Evolutionary conservation across 2,888 invertebrate genomes (phyloP).

Genomic region (Chirona hameri): DNA sequence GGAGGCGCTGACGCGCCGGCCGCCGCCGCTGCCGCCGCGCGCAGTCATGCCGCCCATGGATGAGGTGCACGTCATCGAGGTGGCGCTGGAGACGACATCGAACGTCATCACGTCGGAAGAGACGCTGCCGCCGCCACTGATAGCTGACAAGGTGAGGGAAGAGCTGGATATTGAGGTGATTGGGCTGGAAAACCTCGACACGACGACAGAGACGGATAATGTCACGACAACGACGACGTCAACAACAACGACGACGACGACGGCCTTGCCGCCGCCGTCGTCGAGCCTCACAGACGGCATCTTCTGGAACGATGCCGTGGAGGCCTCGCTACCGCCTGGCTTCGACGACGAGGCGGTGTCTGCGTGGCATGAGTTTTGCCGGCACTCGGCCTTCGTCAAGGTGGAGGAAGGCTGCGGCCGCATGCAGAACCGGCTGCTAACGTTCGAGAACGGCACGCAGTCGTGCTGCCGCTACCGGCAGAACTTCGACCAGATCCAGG

Average conservation of each 20-base stretch:
- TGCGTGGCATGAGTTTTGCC: slow-evolving; percentile 62
- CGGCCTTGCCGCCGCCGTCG: not conserved
- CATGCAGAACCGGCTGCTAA: slow-evolving; percentile 79
- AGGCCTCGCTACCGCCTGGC: slow-evolving; percentile 64
- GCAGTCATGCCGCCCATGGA: slow-evolving; percentile 50
- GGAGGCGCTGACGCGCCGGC: slow-evolving; percentile 43
- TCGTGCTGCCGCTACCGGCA: slow-evolving; percentile 81
- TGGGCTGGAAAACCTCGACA: not conserved
- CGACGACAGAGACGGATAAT: not conserved
- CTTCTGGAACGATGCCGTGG: slow-evolving; percentile 68
- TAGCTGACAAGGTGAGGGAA: not conserved
- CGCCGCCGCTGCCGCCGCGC: slow-evolving; percentile 44
- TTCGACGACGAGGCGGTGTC: slow-evolving; percentile 61
- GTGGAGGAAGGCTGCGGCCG: slow-evolving; percentile 78
- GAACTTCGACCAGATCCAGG: slow-evolving; percentile 86
- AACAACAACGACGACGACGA: not conserved
- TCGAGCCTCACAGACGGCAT: slow-evolving; percentile 53
- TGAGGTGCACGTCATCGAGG: not conserved
- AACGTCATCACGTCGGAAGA: not conserved
- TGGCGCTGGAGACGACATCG: not conserved
- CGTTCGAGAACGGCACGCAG: slow-evolving; percentile 69
- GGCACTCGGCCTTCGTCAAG: slow-evolving; percentile 56
- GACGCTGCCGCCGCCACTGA: not conserved
- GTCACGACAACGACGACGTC: not conserved
- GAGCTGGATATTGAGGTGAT: not conserved